phyloP scores from a whole-genome alignment of 2,888 invertebrate genomes.

The Pristionchus fissidentatus region DNA sequence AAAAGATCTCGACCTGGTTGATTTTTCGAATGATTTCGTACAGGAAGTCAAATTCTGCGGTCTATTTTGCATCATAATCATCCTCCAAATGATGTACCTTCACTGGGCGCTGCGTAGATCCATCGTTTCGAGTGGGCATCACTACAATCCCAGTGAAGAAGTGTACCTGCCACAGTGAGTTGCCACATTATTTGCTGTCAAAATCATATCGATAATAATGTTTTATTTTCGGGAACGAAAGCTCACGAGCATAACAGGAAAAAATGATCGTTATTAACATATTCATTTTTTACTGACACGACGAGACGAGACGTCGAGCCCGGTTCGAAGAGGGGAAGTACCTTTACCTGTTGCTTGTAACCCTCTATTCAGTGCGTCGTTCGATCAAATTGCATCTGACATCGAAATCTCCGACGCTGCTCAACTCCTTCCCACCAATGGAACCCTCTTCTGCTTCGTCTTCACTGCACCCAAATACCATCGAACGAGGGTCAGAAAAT shows the following conservation, averaged over 20 bases:
- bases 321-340: too few relatives aligned
- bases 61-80: background rate
- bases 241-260: too few relatives aligned
- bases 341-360: too few relatives aligned
- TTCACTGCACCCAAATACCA: constrained; percentile 16
- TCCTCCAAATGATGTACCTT: background rate
- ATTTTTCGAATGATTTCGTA: background rate
- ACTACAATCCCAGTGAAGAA: background rate
- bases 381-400: background rate
- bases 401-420: background rate
- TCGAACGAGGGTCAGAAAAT: background rate
- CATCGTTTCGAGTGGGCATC: background rate
- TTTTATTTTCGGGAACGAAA: too few relatives aligned
- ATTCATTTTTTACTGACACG: too few relatives aligned
- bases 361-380: background rate
- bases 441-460: constrained; percentile 36
- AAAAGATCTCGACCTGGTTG: too few relatives aligned
- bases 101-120: background rate
- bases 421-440: background rate
- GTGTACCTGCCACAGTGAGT: constrained; percentile 3
- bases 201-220: too few relatives aligned
- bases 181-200: too few relatives aligned
- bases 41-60: constrained; percentile 13
- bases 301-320: too few relatives aligned
- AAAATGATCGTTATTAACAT: too few relatives aligned